phyloP scores from a whole-genome alignment of 2,113 vertebrate genomes.

The Oreamnos americanus region DNA sequence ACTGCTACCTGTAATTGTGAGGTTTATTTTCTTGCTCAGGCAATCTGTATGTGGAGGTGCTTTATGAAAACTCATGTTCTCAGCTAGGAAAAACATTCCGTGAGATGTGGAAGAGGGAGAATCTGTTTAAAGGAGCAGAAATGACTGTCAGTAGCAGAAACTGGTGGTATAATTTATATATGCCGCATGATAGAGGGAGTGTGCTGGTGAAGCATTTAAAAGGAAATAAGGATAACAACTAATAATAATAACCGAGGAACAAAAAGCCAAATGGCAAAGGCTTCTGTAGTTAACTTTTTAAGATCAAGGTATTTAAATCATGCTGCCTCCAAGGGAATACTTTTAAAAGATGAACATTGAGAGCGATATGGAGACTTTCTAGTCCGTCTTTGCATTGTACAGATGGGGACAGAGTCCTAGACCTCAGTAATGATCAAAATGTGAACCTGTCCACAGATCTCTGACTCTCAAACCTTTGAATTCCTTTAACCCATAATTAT shows the following conservation, averaged over 20 bases:
- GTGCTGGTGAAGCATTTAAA: background rate
- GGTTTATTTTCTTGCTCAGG: background rate
- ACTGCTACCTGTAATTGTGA: background rate
- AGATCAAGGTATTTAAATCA: background rate
- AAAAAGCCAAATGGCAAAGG: background rate
- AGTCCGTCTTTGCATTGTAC: background rate
- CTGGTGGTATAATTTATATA: background rate
- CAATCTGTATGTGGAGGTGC: background rate
- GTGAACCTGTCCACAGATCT: background rate
- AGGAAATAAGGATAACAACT: background rate
- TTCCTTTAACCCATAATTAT: background rate
- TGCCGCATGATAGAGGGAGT: background rate
- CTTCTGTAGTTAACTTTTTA: background rate
- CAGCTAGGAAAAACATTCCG: background rate
- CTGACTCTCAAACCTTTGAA: background rate
- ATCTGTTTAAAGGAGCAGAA: background rate
- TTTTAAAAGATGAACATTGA: background rate
- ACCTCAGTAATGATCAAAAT: background rate
- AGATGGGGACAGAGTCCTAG: background rate
- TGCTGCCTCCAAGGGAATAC: background rate
- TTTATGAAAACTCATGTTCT: slow-evolving; percentile 10
- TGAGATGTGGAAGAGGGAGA: background rate
- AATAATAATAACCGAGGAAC: background rate
- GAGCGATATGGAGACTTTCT: background rate
- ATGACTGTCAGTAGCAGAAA: background rate